These are phyloP conservation scores for Pseudomyrmex pallidus DNA, from an alignment of 1,140 invertebrate genomes.

Conservation along the genomic window DNA sequence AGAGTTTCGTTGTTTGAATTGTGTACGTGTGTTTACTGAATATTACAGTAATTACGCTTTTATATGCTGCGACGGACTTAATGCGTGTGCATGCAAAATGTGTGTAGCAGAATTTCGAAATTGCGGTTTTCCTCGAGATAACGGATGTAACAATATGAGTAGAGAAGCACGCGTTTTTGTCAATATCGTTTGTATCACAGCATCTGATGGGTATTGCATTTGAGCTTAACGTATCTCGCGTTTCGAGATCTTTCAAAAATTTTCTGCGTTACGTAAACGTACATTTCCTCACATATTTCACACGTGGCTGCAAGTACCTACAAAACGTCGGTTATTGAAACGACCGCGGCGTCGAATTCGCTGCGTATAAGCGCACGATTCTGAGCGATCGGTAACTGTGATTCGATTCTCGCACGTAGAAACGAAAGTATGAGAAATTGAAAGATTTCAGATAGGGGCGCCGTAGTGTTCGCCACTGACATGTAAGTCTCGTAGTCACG, in stretches of 20 bases:
- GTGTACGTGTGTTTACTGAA: slow-evolving; percentile 42
- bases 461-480: slow-evolving; percentile 56
- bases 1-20: slow-evolving; percentile 49
- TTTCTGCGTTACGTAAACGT: not conserved
- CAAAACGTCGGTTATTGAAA: slow-evolving; percentile 39
- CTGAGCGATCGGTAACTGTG: slow-evolving; percentile 25
- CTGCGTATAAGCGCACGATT: slow-evolving; percentile 46
- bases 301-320: slow-evolving; percentile 35
- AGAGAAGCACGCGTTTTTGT: slow-evolving; percentile 5
- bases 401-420: slow-evolving; percentile 58
- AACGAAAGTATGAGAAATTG: slow-evolving; percentile 81
- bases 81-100: slow-evolving; percentile 38
- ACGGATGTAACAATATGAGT: slow-evolving; percentile 30
- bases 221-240: slow-evolving; percentile 27
- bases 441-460: slow-evolving; percentile 81
- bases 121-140: slow-evolving; percentile 43
- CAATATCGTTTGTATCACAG: slow-evolving; percentile 15
- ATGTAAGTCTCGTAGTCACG: slow-evolving; percentile 74
- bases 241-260: slow-evolving; percentile 5
- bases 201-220: not conserved
- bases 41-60: slow-evolving; percentile 59
- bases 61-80: slow-evolving; percentile 54
- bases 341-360: slow-evolving; percentile 1
- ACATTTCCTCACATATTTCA: not conserved
- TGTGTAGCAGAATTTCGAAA: slow-evolving; percentile 40